Percentiles rank a stretch among this genome's conserved stretches.
phyloP scores from a whole-genome alignment of 37 sponge, comb jelly and placozoan genomes.

The Beroe forskalii region DNA sequence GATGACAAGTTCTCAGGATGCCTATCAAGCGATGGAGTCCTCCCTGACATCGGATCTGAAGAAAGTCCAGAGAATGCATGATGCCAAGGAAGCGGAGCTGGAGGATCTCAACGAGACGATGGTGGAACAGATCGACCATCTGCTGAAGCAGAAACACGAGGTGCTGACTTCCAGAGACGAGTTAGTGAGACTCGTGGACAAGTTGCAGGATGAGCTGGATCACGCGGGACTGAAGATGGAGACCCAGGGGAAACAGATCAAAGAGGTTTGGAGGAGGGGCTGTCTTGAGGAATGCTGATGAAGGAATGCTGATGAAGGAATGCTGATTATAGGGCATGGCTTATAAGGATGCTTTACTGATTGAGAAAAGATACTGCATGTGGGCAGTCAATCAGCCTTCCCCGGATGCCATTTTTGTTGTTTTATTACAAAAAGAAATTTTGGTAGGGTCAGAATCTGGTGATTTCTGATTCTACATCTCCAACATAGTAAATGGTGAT shows the following conservation, averaged over 20 bases:
- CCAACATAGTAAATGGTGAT: no score
- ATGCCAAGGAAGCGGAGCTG: background rate
- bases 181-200: background rate
- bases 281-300: background rate
- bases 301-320: background rate
- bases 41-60: background rate
- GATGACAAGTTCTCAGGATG: background rate
- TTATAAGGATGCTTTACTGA: no score
- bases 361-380: no score
- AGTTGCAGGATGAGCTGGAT: background rate
- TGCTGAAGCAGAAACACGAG: constrained; percentile 53
- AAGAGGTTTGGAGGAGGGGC: background rate
- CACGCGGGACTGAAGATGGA: background rate
- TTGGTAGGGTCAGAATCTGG: no score
- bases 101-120: constrained; percentile 5
- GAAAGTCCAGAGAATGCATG: constrained; percentile 1
- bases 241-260: background rate
- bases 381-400: no score
- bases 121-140: constrained; percentile 7
- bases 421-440: no score
- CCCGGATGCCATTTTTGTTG: no score
- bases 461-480: no score
- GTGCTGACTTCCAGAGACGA: background rate
- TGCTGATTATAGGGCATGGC: background rate
- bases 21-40: background rate